Percentiles rank a stretch among this genome's conserved stretches.
Conservation (phyloP, 2,113 vertebrate genomes). For the Sminthopsis crassicaudata region DNA sequence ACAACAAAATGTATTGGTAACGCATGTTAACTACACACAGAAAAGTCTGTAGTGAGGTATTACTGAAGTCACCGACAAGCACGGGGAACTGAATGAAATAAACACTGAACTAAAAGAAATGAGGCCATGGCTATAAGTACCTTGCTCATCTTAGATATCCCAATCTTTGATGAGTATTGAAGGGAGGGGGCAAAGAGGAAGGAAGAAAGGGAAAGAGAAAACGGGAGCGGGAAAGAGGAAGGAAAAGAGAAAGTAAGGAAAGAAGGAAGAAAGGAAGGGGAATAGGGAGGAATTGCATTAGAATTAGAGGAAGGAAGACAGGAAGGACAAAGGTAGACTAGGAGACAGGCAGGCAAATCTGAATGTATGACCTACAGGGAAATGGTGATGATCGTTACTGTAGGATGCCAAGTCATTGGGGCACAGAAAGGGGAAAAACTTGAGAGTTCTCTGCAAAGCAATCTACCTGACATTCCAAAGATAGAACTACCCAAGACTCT, state of each 20-base stretch:
- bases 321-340: neutral
- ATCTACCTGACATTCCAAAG: neutral
- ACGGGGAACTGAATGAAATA: rapidly evolving
- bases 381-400: neutral
- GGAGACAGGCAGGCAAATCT: neutral
- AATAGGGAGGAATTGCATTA: neutral
- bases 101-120: neutral
- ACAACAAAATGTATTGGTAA: neutral
- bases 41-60: rapidly evolving
- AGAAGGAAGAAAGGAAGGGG: neutral
- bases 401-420: neutral
- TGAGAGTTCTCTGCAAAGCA: neutral
- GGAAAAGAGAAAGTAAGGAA: neutral
- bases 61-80: neutral
- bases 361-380: neutral
- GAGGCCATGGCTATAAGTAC: neutral
- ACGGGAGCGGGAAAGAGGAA: neutral
- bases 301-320: neutral
- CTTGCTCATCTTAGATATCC: neutral
- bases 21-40: rapidly evolving
- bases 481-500: neutral
- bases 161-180: neutral
- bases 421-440: neutral
- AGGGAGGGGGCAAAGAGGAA: neutral
- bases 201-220: neutral